These are phyloP conservation scores for Drosophila vallismaia DNA, from an alignment of 2,888 invertebrate species.

Conservation along the genomic window DNA sequence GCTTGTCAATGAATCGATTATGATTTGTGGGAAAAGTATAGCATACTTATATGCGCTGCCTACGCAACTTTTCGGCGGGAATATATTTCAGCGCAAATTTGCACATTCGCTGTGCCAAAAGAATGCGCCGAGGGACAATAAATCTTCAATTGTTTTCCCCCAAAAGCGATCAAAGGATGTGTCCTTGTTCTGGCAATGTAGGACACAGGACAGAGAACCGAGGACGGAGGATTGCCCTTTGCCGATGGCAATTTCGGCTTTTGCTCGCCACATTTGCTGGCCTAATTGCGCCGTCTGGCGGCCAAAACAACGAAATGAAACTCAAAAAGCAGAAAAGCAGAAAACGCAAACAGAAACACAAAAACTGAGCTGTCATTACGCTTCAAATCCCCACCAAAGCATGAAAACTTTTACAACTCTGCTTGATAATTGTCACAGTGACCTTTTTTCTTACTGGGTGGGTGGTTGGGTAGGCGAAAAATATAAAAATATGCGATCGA, in stretches of 20 bases:
- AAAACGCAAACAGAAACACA: slow-evolving; percentile 24
- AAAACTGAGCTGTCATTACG: slow-evolving; percentile 27
- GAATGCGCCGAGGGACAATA: slow-evolving; percentile 47
- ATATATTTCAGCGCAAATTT: slow-evolving; percentile 32
- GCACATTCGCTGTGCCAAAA: slow-evolving; percentile 42
- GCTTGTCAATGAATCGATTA: slow-evolving; percentile 57
- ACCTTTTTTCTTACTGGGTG: slow-evolving; percentile 51
- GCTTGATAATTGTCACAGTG: slow-evolving; percentile 60
- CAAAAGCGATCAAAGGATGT: slow-evolving; percentile 17
- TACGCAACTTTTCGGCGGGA: slow-evolving; percentile 27
- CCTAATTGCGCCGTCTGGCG: slow-evolving; percentile 68
- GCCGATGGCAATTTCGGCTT: slow-evolving; percentile 27
- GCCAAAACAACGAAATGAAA: slow-evolving; percentile 33
- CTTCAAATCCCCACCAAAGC: slow-evolving; percentile 18
- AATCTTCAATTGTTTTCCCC: slow-evolving; percentile 60
- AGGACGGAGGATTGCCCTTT: slow-evolving; percentile 1
- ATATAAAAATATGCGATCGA: slow-evolving; percentile 35
- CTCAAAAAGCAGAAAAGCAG: slow-evolving; percentile 14
- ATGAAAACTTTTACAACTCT: slow-evolving; percentile 15
- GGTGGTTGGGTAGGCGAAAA: slow-evolving; percentile 2
- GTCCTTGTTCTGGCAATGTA: slow-evolving; percentile 15
- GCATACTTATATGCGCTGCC: slow-evolving; percentile 49
- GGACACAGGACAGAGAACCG: background rate
- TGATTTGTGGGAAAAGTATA: slow-evolving; percentile 64
- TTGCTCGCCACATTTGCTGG: slow-evolving; percentile 60